Evolutionary conservation across 2,797 vertebrate species (phyloP).

Genomic region (Mus caroli): DNA sequence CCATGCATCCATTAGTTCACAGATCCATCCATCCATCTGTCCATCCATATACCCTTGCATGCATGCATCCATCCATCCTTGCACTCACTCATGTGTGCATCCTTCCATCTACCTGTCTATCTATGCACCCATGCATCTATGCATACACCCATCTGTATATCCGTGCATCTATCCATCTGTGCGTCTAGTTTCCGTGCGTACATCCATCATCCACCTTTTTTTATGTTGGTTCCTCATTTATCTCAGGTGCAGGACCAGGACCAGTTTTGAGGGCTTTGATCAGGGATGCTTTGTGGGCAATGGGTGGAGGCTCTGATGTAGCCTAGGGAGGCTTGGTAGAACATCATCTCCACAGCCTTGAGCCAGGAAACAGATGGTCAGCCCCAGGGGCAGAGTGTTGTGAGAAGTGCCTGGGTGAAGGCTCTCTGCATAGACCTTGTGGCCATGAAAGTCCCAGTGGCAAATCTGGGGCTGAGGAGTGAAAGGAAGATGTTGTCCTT

Average conservation of each 20-base stretch:
- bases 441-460: too few species aligned
- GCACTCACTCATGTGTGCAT: too few species aligned
- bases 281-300: neutral
- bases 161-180: neutral
- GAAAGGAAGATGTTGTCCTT: too few species aligned
- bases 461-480: too few species aligned
- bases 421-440: neutral
- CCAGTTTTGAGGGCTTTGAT: neutral
- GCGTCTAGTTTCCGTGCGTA: neutral
- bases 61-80: neutral
- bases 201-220: neutral
- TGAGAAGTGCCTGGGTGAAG: neutral
- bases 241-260: neutral
- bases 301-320: neutral
- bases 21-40: too few species aligned
- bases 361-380: neutral
- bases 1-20: too few species aligned
- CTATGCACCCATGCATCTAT: neutral
- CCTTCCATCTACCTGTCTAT: neutral
- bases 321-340: neutral
- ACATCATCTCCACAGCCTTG: too few species aligned
- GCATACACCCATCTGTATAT: neutral
- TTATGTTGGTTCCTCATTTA: neutral
- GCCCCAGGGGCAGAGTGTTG: neutral
- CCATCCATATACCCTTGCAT: neutral